A percentile compares a stretch with the other conserved stretches of the same genome.
Conservation (phyloP, 2,113 vertebrate genomes). For the Nothocercus nigrocapillus region DNA sequence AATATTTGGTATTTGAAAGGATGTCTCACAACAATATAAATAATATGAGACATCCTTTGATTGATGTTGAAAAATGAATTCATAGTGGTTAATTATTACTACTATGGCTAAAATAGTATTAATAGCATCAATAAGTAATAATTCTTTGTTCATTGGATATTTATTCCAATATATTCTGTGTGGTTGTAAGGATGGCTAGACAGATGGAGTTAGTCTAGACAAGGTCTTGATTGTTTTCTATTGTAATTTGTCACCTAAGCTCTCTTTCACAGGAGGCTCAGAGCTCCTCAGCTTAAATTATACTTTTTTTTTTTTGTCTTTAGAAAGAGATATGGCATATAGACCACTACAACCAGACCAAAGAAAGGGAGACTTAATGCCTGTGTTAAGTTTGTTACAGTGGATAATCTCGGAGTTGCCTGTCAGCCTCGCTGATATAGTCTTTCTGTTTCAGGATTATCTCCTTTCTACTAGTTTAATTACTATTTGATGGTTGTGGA, state of each 20-base stretch:
- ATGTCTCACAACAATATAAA: background rate
- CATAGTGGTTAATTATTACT: background rate
- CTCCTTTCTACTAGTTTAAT: conserved; percentile 15
- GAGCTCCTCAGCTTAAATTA: background rate
- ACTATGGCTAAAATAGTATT: fast-evolving
- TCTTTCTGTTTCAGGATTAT: background rate
- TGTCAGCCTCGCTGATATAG: background rate
- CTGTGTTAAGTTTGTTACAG: background rate
- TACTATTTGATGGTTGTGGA: background rate
- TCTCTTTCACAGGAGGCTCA: background rate
- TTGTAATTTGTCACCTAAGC: background rate
- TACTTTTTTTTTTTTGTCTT: background rate
- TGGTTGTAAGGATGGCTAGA: background rate
- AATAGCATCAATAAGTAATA: background rate
- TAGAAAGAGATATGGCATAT: background rate
- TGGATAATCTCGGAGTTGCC: background rate
- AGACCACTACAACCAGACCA: background rate
- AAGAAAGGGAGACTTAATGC: background rate
- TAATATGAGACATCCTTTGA: too few relatives aligned
- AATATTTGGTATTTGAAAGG: background rate
- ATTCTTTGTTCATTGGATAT: background rate
- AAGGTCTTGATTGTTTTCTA: background rate
- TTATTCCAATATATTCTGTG: background rate
- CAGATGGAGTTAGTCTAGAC: background rate
- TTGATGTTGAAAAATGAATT: background rate